Evolutionary conservation across 2,888 invertebrate species (phyloP).

Genomic region (Synergus laeviventris): DNA sequence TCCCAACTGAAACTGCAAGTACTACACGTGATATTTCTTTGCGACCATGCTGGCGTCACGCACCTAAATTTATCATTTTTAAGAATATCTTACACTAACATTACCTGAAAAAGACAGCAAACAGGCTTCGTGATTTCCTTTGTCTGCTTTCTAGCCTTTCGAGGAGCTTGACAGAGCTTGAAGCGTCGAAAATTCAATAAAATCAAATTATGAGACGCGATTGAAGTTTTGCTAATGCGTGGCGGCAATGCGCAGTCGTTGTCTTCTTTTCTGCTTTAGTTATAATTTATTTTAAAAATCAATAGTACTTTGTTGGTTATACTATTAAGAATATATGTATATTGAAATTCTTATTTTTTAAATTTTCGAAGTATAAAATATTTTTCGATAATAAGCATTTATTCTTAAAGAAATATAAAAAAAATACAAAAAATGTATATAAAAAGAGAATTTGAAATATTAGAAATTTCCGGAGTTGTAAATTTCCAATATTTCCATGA

Average conservation of each 20-base stretch:
- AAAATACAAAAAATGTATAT: no score
- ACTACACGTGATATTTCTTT: conserved; percentile 29
- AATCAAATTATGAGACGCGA: conserved; percentile 33
- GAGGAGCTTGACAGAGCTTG: conserved; percentile 11
- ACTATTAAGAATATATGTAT: no score
- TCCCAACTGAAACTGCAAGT: conserved; percentile 13
- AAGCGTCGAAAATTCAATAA: conserved; percentile 34
- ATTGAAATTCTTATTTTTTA: no score
- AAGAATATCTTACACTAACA: background rate
- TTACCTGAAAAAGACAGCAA: conserved; percentile 18
- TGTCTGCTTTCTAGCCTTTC: conserved; percentile 14
- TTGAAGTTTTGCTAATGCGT: conserved; percentile 24
- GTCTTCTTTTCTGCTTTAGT: background rate
- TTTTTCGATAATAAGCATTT: no score
- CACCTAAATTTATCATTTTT: background rate
- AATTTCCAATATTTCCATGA: no score
- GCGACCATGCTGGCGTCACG: background rate
- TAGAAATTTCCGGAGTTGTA: no score
- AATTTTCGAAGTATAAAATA: no score
- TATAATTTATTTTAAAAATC: background rate
- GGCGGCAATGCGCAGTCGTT: conserved; percentile 17
- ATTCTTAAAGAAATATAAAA: no score
- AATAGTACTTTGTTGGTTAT: background rate
- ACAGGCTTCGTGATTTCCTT: background rate
- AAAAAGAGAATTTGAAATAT: no score